These are phyloP conservation scores for Scarus forsteni DNA, from an alignment of 2,797 vertebrate species.

Conservation along the genomic window DNA sequence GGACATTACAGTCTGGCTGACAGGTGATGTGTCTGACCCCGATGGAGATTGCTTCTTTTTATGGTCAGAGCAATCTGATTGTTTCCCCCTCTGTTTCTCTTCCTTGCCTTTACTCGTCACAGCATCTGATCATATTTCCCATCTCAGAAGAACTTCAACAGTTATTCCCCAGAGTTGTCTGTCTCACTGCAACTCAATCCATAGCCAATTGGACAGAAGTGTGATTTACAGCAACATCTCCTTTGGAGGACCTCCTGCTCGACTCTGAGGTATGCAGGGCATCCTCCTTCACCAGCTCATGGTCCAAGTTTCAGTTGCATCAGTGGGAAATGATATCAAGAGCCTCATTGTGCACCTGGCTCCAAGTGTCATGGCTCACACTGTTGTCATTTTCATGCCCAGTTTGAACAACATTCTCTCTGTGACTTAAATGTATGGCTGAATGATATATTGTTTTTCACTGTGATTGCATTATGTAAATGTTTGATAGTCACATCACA, in stretches of 20 bases:
- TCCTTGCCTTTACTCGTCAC: conserved; percentile 75
- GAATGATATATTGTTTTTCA: too few species aligned
- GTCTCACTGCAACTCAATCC: conserved; percentile 86
- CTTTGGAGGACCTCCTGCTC: conserved; percentile 61
- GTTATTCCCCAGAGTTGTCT: conserved; percentile 85
- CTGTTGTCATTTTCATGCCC: too few species aligned
- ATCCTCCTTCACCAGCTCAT: conserved; percentile 65
- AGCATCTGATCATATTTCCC: conserved; percentile 84
- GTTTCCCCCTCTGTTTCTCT: conserved; percentile 58
- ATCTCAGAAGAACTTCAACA: conserved; percentile 87
- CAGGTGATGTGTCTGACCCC: conserved; percentile 77
- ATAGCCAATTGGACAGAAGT: conserved; percentile 81
- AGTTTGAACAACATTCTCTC: too few species aligned
- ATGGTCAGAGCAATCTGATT: conserved; percentile 83
- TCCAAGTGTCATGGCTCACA: too few species aligned
- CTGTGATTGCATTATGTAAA: too few species aligned
- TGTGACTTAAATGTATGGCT: too few species aligned
- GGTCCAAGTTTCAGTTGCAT: conserved; percentile 54
- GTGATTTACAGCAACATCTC: conserved; percentile 84
- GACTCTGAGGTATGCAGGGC: conserved; percentile 43
- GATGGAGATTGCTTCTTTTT: conserved; percentile 81
- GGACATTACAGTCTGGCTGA: conserved; percentile 74
- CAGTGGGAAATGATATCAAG: conserved; percentile 46
- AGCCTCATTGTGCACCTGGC: too few species aligned
- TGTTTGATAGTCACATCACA: too few species aligned